Evolutionary conservation across 2,888 invertebrate genomes (phyloP), one percentile per base, ranked within the genome.

Genomic region (Zaprionus bogoriensis): DNA sequence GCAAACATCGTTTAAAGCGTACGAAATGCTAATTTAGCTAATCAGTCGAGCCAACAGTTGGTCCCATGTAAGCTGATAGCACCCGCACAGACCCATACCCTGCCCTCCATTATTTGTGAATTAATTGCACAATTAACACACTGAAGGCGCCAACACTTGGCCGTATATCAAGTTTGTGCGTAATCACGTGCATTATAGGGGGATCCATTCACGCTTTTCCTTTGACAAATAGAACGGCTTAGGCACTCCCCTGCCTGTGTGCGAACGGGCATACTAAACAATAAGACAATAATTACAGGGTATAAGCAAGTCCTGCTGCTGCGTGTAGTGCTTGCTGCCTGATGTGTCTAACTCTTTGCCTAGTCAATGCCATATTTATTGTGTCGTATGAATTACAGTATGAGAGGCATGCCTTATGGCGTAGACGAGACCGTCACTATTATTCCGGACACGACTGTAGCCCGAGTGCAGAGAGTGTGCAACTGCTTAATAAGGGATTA

Each of bases 401-500:
- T 44, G 9, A 4, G 17, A 36, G 39, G 36, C 45, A 38, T 25
- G 50, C 4, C 38, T 38, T 17, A 36, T 32, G 14, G 12, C 14
- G 2, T 5, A 10, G 19, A 19, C 19, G n/a, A 10, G 4, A 19
- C 19, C 14, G 47, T 52, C 62, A 32, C 42, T 47, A 59, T 38
- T 68, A 53, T 36, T 38, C 28, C 10, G 23, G 51, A 48, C 66
- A 27, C 38, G 52, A 58, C 50, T 75, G 67, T 59, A 30, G 30
- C 1, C 7, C n/a, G n/a, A n/a, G n/a, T n/a, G n/a, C 12, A 7
- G n/a, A 19, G 6, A 36, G 45, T 47, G 32, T 47, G 57, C 59
- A 52, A 47, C 54, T 50, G 62, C 73, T 69, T 82, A 79, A 85
- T 80, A 67, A 64, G 51, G 64, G 77, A 79, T 82, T 86, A 82